Percentiles rank a stretch among this genome's conserved stretches.
Conservation (phyloP, 2,797 vertebrate genomes). For the Echiichthys vipera region DNA sequence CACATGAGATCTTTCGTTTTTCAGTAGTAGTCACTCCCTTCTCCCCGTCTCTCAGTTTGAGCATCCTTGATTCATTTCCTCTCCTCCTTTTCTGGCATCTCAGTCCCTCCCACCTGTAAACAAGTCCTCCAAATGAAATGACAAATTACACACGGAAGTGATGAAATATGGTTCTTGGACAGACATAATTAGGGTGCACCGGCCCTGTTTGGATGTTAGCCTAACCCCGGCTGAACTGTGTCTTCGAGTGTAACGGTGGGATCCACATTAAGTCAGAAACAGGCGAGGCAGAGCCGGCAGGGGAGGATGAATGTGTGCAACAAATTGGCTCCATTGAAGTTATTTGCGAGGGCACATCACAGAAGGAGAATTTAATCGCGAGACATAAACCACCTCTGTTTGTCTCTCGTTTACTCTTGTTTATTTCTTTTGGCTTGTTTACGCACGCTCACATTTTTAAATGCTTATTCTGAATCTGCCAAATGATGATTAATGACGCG, state of each 20-base stretch:
- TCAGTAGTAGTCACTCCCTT: too few relatives aligned
- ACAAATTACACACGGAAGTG: too few relatives aligned
- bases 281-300: background rate
- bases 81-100: too few relatives aligned
- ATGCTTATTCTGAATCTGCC: slow-evolving; percentile 1
- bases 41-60: too few relatives aligned
- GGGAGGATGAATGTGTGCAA: background rate
- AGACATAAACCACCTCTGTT: slow-evolving; percentile 19
- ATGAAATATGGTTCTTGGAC: too few relatives aligned
- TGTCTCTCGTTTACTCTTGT: slow-evolving; percentile 21
- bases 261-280: background rate
- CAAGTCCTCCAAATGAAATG: too few relatives aligned
- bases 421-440: slow-evolving; percentile 43
- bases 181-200: too few relatives aligned
- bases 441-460: slow-evolving; percentile 26
- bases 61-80: too few relatives aligned
- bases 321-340: slow-evolving; percentile 37
- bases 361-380: slow-evolving; percentile 21
- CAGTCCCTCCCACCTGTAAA: too few relatives aligned
- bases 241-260: background rate
- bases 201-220: background rate
- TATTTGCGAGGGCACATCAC: slow-evolving; percentile 4
- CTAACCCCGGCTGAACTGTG: too few relatives aligned
- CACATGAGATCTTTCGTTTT: too few relatives aligned
- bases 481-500: slow-evolving; percentile 27